Conservation (phyloP, 2,888 invertebrate genomes). For the Mayetiola destructor region DNA sequence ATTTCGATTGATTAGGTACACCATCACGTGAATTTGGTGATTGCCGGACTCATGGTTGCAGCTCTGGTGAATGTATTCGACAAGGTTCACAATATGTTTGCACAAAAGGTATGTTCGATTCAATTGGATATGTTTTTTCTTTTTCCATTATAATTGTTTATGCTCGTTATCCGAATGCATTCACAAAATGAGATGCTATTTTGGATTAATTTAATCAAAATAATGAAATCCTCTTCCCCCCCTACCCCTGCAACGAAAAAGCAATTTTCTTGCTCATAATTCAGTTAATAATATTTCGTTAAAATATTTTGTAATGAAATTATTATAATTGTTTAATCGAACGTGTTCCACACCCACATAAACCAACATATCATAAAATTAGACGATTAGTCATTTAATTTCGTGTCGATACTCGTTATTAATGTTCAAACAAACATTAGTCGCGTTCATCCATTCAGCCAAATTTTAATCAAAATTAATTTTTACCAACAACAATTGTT, state of each 20-base stretch:
- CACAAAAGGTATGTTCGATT: constrained; percentile 32
- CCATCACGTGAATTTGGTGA: constrained; percentile 48
- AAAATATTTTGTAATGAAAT: too few relatives aligned
- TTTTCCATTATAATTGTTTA: constrained; percentile 15
- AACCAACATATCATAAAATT: neutral
- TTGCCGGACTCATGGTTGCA: constrained; percentile 69
- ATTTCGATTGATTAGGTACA: constrained; percentile 36
- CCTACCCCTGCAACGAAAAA: too few relatives aligned
- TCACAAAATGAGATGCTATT: neutral
- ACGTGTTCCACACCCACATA: constrained; percentile 2
- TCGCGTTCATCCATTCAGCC: neutral
- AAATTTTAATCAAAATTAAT: neutral
- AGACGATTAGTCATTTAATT: constrained; percentile 6
- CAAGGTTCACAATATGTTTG: constrained; percentile 66
- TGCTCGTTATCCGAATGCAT: too few relatives aligned
- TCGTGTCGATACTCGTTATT: neutral
- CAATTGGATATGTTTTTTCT: constrained; percentile 11
- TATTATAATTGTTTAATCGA: too few relatives aligned
- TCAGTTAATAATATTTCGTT: too few relatives aligned
- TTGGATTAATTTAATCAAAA: neutral
- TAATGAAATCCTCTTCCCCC: neutral
- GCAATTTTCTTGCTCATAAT: too few relatives aligned
- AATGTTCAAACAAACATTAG: neutral
- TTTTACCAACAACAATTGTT: neutral
- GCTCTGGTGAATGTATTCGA: constrained; percentile 64